These are phyloP conservation scores for Panonychus citri DNA, from an alignment of 1,140 invertebrate species.

Conservation along the genomic window DNA sequence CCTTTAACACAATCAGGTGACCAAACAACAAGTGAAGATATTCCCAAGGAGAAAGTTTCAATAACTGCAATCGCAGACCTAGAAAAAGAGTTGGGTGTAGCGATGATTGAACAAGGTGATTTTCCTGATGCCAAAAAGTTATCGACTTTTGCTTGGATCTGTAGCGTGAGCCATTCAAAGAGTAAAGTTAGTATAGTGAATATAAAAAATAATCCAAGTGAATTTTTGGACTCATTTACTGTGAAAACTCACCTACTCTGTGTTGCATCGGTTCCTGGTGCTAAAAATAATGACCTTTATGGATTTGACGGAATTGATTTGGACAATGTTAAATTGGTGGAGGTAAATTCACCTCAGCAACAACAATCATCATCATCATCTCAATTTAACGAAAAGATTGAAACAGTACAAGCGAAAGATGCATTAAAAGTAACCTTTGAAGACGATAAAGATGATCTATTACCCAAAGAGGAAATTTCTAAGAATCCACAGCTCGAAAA, in stretches of 20 bases:
- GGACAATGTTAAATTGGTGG: neutral
- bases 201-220: conserved; percentile 74
- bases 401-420: neutral
- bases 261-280: conserved; percentile 72
- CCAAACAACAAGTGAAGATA: neutral
- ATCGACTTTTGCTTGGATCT: conserved; percentile 84
- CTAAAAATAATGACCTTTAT: conserved; percentile 12
- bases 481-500: neutral
- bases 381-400: neutral
- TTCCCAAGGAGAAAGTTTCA: neutral
- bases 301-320: neutral
- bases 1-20: neutral
- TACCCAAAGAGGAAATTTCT: neutral
- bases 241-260: conserved; percentile 81
- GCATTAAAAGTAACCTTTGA: neutral
- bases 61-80: conserved; percentile 7
- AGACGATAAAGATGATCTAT: neutral
- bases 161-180: conserved; percentile 61
- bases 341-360: neutral
- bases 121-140: conserved; percentile 19
- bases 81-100: conserved; percentile 20
- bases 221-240: conserved; percentile 75
- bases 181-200: conserved; percentile 82
- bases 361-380: conserved; percentile 16
- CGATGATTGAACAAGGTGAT: conserved; percentile 9